Evolutionary conservation across 2,888 invertebrate genomes (phyloP), one percentile per base, ranked within the genome.

Genomic region (Aspidiotus rigidus): DNA sequence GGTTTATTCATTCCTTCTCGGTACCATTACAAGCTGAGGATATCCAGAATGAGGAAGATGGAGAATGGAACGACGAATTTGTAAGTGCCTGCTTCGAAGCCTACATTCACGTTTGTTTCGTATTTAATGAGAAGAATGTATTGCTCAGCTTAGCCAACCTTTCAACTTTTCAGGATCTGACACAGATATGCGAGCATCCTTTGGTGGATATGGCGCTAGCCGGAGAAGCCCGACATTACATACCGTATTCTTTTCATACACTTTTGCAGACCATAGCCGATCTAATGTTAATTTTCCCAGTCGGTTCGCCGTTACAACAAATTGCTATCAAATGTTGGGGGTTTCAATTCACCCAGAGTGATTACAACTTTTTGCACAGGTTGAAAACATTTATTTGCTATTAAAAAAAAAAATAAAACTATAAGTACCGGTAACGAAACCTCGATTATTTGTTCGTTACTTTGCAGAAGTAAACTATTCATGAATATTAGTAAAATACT

Each of bases 271-370:
- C 94, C 0, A 89, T 96, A 70, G 90, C 94, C 13, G 92, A 95
- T 77, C 82, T 96, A 59, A 96, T 96, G 82, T 87, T 94, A 15
- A 83, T 90, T 16, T 81, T 95, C 72, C 92, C 93, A 0, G 85
- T 90, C 72, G 90, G 93, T 13, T 92, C 93, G 8, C 86, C 95
- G 0, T 80, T 93, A 28, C 90, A 93, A 75, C 87, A 93, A 78
- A 93, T 94, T 79, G 94, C 95, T 0, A 90, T 96, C 55, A 83
- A 93, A 72, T 95, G 95, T 79, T 96, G 94, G 88, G 93, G 93
- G 42, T 84, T 96, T 64, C 86, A 89, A 75, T 96, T 95, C 78
- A 87, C 89, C 0, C 86, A 89, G 54, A 85, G 89, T 2, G 96
- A 97, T 79, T 92, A 96, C 76, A 85, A 89, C 75, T 96, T 96